Evolutionary conservation across 1,140 invertebrate species (phyloP).

Genomic region (Metopolophium dirhodum): DNA sequence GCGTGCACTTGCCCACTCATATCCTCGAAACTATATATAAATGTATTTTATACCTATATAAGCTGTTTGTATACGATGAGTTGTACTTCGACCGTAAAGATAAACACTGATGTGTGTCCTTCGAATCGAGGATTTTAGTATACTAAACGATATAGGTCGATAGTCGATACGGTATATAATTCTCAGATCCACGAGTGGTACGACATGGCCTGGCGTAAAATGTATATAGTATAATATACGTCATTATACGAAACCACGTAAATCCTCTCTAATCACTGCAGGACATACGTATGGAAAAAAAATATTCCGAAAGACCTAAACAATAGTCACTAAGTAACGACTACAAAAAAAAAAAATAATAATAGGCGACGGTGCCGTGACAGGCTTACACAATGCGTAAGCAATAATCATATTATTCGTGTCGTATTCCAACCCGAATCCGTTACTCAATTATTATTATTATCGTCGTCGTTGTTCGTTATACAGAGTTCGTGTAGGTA

Average conservation of each 20-base stretch:
- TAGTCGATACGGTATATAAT: background rate
- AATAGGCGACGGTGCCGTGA: background rate
- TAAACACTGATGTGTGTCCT: too few species aligned
- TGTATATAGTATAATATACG: background rate
- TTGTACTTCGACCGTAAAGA: too few species aligned
- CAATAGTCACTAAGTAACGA: background rate
- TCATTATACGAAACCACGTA: background rate
- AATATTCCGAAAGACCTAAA: background rate
- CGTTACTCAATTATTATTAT: background rate
- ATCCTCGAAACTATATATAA: too few species aligned
- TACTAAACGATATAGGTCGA: background rate
- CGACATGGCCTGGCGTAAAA: background rate
- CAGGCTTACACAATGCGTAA: background rate
- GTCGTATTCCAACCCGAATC: background rate
- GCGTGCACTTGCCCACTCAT: too few species aligned
- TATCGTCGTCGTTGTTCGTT: background rate
- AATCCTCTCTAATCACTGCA: background rate
- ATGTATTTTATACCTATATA: too few species aligned
- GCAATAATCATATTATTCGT: background rate
- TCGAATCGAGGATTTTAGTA: background rate
- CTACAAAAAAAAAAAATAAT: background rate
- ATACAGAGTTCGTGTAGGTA: background rate
- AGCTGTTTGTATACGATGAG: too few species aligned
- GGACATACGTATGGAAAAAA: background rate
- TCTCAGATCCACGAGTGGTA: background rate